Evolutionary conservation across 2,888 invertebrate genomes (phyloP).

Genomic region (Acheta domesticus): DNA sequence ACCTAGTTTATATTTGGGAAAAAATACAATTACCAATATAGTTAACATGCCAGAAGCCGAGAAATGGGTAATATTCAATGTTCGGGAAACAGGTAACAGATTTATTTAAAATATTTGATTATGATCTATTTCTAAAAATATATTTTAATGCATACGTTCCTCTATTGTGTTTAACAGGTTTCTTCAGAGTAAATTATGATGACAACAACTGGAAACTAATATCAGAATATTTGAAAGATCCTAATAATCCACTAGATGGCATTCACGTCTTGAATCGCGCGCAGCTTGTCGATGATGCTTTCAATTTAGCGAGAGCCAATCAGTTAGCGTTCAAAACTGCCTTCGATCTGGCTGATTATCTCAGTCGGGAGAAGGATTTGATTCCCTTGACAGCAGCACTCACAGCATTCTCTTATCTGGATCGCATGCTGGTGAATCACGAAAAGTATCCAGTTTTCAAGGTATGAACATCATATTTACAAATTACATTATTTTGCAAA

Average conservation of each 20-base stretch:
- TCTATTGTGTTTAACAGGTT: constrained; percentile 49
- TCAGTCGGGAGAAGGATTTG: constrained; percentile 51
- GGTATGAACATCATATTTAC: background rate
- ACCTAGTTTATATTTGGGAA: too few species aligned
- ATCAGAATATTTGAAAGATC: constrained; percentile 44
- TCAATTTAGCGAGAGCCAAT: constrained; percentile 49
- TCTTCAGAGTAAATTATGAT: constrained; percentile 73
- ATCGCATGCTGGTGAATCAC: constrained; percentile 43
- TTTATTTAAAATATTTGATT: too few species aligned
- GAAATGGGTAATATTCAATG: too few species aligned
- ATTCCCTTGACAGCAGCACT: constrained; percentile 54
- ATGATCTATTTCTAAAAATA: too few species aligned
- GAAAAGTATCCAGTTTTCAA: constrained; percentile 49
- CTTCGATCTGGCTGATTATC: constrained; percentile 52
- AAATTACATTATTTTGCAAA: too few species aligned
- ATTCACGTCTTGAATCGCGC: too few species aligned
- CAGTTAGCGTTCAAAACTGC: constrained; percentile 47
- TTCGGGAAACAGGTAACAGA: too few species aligned
- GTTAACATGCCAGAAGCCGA: too few species aligned
- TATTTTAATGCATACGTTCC: too few species aligned
- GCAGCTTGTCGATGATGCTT: constrained; percentile 56
- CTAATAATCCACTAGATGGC: too few species aligned
- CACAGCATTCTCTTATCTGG: constrained; percentile 49
- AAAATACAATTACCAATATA: too few species aligned
- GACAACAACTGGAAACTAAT: constrained; percentile 66